A percentile compares a stretch with the other conserved stretches of the same genome.
These are phyloP conservation scores for Agrochola litura DNA, from an alignment of 2,888 invertebrate genomes.

Conservation along the genomic window DNA sequence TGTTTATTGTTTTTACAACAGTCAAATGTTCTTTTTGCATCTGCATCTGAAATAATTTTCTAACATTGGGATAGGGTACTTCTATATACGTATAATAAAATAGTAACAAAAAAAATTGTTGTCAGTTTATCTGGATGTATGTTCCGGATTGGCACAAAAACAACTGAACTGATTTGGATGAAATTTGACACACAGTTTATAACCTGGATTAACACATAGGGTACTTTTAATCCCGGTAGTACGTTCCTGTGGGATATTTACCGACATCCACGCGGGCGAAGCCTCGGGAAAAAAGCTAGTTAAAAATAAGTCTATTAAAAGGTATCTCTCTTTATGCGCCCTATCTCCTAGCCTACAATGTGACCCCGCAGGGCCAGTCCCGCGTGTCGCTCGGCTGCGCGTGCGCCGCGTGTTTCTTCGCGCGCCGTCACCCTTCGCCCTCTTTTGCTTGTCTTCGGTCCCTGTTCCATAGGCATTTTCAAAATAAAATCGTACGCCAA, in stretches of 20 bases:
- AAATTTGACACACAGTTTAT: no score
- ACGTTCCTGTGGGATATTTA: no score
- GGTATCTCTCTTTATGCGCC: not conserved
- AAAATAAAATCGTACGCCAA: slow-evolving; percentile 31
- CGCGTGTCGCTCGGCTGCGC: slow-evolving; percentile 49
- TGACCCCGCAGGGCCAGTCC: slow-evolving; percentile 50
- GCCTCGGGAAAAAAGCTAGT: no score
- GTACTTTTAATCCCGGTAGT: no score
- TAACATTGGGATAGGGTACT: not conserved
- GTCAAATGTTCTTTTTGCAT: not conserved
- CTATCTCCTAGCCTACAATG: slow-evolving; percentile 20
- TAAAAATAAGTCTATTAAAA: not conserved
- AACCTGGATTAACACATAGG: no score
- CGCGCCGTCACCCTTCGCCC: slow-evolving; percentile 33
- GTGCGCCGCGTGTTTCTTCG: slow-evolving; percentile 37
- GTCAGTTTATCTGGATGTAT: no score
- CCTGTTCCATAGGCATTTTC: slow-evolving; percentile 28
- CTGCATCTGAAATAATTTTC: not conserved
- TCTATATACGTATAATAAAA: no score
- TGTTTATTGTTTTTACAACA: not conserved
- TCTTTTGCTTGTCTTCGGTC: not conserved
- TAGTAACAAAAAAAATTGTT: no score
- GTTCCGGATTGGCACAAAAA: no score
- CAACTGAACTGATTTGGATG: no score
- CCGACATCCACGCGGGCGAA: no score